A percentile compares a stretch with the other conserved stretches of the same genome.
Evolutionary conservation across 2,797 vertebrate species (phyloP).

Genomic region (Synanceia verrucosa): DNA sequence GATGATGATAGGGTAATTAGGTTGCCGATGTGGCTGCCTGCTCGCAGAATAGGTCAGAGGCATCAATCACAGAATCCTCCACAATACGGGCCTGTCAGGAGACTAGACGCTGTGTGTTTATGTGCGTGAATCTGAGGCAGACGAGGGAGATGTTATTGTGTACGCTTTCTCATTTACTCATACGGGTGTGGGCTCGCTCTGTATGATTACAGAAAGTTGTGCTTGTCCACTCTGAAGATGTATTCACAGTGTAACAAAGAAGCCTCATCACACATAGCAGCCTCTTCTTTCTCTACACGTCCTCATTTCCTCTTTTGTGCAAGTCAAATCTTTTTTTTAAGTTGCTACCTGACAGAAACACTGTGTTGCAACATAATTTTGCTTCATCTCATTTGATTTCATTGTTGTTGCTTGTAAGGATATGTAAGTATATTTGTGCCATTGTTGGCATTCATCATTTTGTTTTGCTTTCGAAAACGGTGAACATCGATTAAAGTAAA

Average conservation of each 20-base stretch:
- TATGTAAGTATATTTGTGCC: neutral
- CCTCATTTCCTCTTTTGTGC: neutral
- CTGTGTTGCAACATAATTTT: neutral
- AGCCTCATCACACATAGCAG: neutral
- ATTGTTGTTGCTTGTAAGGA: neutral
- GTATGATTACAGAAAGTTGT: slow-evolving; percentile 46
- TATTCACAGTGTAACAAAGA: slow-evolving; percentile 1
- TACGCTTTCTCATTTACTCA: slow-evolving; percentile 36
- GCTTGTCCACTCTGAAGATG: slow-evolving; percentile 21
- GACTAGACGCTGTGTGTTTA: slow-evolving; percentile 24
- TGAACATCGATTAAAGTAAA: neutral
- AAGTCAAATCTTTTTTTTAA: neutral
- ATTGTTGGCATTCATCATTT: neutral
- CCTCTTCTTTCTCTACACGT: neutral
- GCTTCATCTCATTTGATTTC: neutral
- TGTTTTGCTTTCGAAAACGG: neutral
- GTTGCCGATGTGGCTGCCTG: slow-evolving; percentile 59
- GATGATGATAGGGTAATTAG: slow-evolving; percentile 68
- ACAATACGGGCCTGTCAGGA: slow-evolving; percentile 40
- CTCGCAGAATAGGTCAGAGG: slow-evolving; percentile 63
- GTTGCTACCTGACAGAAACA: neutral
- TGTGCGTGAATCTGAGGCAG: slow-evolving; percentile 7
- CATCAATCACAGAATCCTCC: slow-evolving; percentile 61
- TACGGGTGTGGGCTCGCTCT: slow-evolving; percentile 16
- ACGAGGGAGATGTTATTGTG: slow-evolving; percentile 27